Evolutionary conservation across 1,140 invertebrate genomes (phyloP).

Genomic region (Octopus bimaculoides): DNA sequence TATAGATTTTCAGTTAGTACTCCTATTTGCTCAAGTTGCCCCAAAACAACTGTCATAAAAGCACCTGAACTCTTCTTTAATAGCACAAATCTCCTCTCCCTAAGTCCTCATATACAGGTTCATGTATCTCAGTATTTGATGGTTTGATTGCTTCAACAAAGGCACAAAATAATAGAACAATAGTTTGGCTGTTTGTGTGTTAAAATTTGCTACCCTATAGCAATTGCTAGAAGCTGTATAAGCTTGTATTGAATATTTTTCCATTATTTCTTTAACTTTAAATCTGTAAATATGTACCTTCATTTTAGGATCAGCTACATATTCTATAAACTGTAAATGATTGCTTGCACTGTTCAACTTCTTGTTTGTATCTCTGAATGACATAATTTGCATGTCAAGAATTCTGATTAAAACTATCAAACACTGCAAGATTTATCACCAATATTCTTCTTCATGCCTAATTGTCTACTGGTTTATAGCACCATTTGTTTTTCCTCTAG

Average conservation of each 20-base stretch:
- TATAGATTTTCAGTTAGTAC: conserved; percentile 4
- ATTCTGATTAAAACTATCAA: background rate
- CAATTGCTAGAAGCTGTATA: background rate
- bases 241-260: background rate
- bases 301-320: background rate
- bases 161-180: background rate
- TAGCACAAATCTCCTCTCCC: background rate
- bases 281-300: background rate
- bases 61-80: background rate
- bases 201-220: conserved; percentile 7
- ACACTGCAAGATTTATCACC: background rate
- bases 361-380: background rate
- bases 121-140: background rate
- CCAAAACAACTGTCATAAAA: background rate
- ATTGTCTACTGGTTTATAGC: background rate
- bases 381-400: background rate
- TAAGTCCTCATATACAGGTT: background rate
- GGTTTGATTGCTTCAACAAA: background rate
- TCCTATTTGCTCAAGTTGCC: conserved; percentile 1
- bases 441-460: conserved; percentile 2
- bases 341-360: conserved; percentile 2
- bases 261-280: background rate
- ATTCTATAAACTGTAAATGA: conserved; percentile 2
- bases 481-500: background rate
- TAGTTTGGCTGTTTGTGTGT: background rate